Evolutionary conservation across 1,140 invertebrate genomes (phyloP).

Genomic region (Druon quercuslanigerum): DNA sequence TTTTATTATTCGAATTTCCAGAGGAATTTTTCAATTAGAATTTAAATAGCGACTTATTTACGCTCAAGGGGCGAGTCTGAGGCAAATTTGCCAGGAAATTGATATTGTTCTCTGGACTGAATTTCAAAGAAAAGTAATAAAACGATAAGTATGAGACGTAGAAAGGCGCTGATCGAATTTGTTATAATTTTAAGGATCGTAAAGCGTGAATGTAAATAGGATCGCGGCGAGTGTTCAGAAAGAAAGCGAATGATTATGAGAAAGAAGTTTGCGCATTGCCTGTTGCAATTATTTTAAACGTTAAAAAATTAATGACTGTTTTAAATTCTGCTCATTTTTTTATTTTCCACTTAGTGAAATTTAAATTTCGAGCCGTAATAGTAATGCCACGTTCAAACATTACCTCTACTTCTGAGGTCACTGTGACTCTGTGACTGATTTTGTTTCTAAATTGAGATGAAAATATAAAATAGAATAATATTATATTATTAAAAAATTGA

Average conservation of each 20-base stretch:
- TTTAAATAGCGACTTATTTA: constrained; percentile 11
- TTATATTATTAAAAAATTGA: too few species aligned
- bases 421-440: too few species aligned
- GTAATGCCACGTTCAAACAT: not conserved
- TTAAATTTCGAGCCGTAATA: not conserved
- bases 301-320: too few species aligned
- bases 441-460: too few species aligned
- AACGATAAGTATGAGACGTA: constrained; percentile 19
- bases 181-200: constrained; percentile 10
- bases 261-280: too few species aligned
- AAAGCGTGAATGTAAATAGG: constrained; percentile 9
- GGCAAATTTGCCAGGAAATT: not conserved
- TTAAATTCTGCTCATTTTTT: too few species aligned
- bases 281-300: too few species aligned
- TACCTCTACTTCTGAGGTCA: not conserved
- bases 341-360: too few species aligned
- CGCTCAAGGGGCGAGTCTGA: constrained; percentile 23
- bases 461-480: too few species aligned
- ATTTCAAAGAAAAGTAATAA: not conserved
- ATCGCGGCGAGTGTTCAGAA: not conserved
- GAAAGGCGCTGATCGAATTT: too few species aligned
- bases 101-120: too few species aligned
- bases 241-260: not conserved
- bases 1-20: too few species aligned
- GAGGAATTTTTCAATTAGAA: not conserved